A percentile compares a stretch with the other conserved stretches of the same genome.
Conservation (phyloP, 2,888 invertebrate genomes). For the Heliconius ethilla region DNA sequence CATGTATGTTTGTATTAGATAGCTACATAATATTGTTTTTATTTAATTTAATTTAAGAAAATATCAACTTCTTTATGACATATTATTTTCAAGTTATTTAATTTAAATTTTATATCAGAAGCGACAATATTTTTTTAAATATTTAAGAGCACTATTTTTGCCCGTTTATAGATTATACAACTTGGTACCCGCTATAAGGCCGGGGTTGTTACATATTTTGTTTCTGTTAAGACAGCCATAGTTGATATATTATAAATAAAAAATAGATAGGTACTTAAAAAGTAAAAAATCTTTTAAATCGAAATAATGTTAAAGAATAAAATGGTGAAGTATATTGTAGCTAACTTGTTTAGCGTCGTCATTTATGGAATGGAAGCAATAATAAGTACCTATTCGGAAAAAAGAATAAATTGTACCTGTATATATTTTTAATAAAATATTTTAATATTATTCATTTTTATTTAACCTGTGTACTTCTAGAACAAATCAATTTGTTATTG, state of each 20-base stretch:
- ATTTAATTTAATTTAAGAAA: background rate
- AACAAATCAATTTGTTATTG: background rate
- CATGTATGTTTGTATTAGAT: background rate
- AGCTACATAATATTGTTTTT: background rate
- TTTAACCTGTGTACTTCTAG: background rate
- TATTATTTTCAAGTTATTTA: background rate
- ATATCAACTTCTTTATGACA: background rate
- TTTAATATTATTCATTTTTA: slow-evolving; percentile 29
- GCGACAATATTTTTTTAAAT: slow-evolving; percentile 68
- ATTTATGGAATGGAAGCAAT: slow-evolving; percentile 56
- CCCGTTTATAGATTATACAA: slow-evolving; percentile 47
- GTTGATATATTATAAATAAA: slow-evolving; percentile 12
- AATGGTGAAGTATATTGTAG: slow-evolving; percentile 15
- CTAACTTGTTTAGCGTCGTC: slow-evolving; percentile 33
- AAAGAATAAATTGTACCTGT: slow-evolving; percentile 58
- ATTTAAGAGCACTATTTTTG: slow-evolving; percentile 68
- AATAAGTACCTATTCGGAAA: slow-evolving; percentile 49
- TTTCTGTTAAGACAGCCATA: slow-evolving; percentile 31
- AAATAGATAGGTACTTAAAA: background rate
- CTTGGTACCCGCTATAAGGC: slow-evolving; percentile 19
- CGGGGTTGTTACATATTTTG: slow-evolving; percentile 39
- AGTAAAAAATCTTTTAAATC: background rate
- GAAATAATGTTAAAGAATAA: background rate
- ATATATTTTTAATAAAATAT: slow-evolving; percentile 74
- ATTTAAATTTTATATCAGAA: slow-evolving; percentile 46